phyloP scores from a whole-genome alignment of 37 sponge, comb jelly and placozoan genomes.

The Halichondria panicea region DNA sequence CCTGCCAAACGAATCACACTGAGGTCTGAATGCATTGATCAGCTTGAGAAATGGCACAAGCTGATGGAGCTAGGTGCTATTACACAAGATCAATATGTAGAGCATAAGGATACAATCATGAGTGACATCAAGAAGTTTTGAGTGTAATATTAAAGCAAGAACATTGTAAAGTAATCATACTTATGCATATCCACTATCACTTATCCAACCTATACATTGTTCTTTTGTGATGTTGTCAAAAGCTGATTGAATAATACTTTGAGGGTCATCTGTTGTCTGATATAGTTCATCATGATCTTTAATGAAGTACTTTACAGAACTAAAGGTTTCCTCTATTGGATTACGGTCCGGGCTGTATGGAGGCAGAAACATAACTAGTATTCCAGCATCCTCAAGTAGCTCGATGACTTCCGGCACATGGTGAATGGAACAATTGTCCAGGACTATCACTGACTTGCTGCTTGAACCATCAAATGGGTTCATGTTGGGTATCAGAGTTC shows the following conservation, averaged over 20 bases:
- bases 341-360: slow-evolving; percentile 37
- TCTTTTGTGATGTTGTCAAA: slow-evolving; percentile 1
- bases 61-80: slow-evolving; percentile 38
- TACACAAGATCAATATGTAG: slow-evolving; percentile 17
- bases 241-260: background rate
- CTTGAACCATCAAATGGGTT: slow-evolving; percentile 38
- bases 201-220: too few species aligned
- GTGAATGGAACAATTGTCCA: slow-evolving; percentile 45
- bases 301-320: slow-evolving; percentile 35
- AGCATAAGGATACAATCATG: slow-evolving; percentile 30
- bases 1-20: slow-evolving; percentile 26
- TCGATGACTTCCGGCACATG: slow-evolving; percentile 10
- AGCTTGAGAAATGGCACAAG: slow-evolving; percentile 45
- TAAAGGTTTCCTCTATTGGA: slow-evolving; percentile 38
- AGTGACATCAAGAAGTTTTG: slow-evolving; percentile 40
- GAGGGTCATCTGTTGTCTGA: slow-evolving; percentile 7
- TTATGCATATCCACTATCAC: too few species aligned
- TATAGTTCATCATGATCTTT: slow-evolving; percentile 41
- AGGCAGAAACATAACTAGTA: slow-evolving; percentile 21
- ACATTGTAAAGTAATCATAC: too few species aligned
- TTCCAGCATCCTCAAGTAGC: slow-evolving; percentile 19
- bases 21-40: slow-evolving; percentile 39
- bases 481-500: slow-evolving; percentile 39
- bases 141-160: too few species aligned
- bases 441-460: slow-evolving; percentile 20